phyloP scores from a whole-genome alignment of 2,113 vertebrate genomes.

The Anolis sagrei region DNA sequence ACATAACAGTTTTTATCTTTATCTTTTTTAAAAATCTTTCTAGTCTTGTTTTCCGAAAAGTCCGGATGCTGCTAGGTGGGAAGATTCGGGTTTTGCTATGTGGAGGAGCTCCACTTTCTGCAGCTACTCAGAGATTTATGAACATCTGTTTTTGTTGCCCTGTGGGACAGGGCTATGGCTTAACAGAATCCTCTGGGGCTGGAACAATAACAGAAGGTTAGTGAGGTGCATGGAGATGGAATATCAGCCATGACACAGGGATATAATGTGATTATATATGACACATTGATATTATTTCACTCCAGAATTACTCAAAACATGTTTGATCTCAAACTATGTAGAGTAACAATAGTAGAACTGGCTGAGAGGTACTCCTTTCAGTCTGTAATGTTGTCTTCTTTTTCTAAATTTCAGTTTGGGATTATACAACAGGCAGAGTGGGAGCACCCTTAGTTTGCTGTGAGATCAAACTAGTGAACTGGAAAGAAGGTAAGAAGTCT shows the following conservation, averaged over 20 bases:
- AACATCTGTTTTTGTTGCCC: conserved; percentile 97
- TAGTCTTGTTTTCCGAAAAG: conserved; percentile 92
- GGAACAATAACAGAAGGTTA: conserved; percentile 90
- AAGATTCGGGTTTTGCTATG: conserved; percentile 87
- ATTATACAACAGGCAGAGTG: conserved; percentile 95
- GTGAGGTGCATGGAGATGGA: conserved; percentile 36
- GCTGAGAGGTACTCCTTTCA: background rate
- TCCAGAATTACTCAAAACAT: background rate
- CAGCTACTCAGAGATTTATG: conserved; percentile 94
- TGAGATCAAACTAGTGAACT: conserved; percentile 93
- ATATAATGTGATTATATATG: background rate
- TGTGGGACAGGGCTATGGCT: conserved; percentile 94
- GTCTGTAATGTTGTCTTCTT: background rate
- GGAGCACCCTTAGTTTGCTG: conserved; percentile 93
- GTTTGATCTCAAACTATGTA: background rate
- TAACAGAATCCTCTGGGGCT: conserved; percentile 91
- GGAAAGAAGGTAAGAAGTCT: conserved; percentile 89
- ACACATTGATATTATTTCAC: background rate
- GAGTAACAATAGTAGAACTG: background rate
- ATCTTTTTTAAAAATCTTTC: conserved; percentile 11
- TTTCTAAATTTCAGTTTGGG: conserved; percentile 82
- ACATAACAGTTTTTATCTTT: no score
- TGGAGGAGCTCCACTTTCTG: conserved; percentile 93
- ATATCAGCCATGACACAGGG: background rate
- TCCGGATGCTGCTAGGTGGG: conserved; percentile 89